phyloP scores from a whole-genome alignment of 1,140 invertebrate species.

The Phenacoccus solenopsis region DNA sequence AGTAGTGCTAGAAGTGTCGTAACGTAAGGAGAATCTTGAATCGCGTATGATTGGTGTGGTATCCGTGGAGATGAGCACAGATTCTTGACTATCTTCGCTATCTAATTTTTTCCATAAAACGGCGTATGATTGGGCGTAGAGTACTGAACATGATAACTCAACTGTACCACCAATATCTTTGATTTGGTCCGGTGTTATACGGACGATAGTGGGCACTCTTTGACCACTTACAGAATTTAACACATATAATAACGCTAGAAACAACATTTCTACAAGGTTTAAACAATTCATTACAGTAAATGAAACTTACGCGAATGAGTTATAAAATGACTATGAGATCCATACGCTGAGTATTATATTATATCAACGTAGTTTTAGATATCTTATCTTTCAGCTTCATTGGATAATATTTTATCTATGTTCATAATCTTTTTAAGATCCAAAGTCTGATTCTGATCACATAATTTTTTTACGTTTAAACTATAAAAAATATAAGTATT shows the following conservation, averaged over 20 bases:
- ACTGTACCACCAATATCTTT: constrained; percentile 80
- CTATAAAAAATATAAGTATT: no score
- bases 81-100: constrained; percentile 38
- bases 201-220: constrained; percentile 77
- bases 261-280: no score
- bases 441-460: no score
- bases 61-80: constrained; percentile 60
- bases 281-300: no score
- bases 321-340: no score
- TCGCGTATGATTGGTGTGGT: constrained; percentile 72
- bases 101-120: constrained; percentile 69
- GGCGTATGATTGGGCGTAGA: constrained; percentile 73
- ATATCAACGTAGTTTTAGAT: no score
- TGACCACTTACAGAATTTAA: constrained; percentile 36
- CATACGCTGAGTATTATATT: no score
- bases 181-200: constrained; percentile 81
- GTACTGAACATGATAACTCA: constrained; percentile 76
- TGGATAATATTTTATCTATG: no score
- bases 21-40: constrained; percentile 70
- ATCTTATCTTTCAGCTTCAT: no score
- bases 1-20: constrained; percentile 60
- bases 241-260: not conserved
- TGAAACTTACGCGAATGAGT: no score
- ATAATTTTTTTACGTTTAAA: no score
- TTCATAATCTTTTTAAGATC: no score